Conservation (phyloP, 2,888 invertebrate species). For the Pandemis corylana region DNA sequence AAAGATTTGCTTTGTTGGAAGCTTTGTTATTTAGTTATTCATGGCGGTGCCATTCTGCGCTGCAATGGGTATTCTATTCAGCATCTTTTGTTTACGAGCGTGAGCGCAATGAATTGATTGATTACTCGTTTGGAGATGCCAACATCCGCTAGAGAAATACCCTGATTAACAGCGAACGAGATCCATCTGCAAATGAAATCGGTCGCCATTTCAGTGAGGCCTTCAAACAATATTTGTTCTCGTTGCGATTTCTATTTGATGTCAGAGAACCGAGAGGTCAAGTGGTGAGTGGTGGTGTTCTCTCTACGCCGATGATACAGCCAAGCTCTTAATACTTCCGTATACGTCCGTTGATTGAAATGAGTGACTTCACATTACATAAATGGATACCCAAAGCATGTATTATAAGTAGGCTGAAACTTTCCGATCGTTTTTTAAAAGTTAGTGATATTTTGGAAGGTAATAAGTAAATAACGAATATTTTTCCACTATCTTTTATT, state of each 20-base stretch:
- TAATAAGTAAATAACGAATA: too few species aligned
- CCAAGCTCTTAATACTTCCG: slow-evolving; percentile 53
- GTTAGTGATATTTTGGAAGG: too few species aligned
- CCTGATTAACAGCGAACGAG: slow-evolving; percentile 58
- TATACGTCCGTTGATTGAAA: slow-evolving; percentile 48
- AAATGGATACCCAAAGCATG: not conserved
- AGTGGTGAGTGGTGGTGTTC: slow-evolving; percentile 43
- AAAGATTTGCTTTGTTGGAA: slow-evolving; percentile 24
- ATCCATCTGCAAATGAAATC: slow-evolving; percentile 48
- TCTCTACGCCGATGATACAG: slow-evolving; percentile 51
- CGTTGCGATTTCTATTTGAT: slow-evolving; percentile 31
- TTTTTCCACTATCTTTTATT: too few species aligned
- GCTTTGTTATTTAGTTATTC: slow-evolving; percentile 19
- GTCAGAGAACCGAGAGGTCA: slow-evolving; percentile 37
- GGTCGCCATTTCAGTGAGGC: slow-evolving; percentile 49
- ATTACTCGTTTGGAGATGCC: slow-evolving; percentile 54
- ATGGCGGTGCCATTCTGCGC: slow-evolving; percentile 14
- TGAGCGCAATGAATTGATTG: slow-evolving; percentile 50
- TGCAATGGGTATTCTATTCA: slow-evolving; percentile 27
- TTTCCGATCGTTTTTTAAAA: too few species aligned
- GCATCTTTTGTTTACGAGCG: slow-evolving; percentile 22
- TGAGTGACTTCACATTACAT: slow-evolving; percentile 8
- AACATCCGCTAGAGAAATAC: slow-evolving; percentile 58
- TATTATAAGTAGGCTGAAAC: not conserved
- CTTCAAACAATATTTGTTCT: slow-evolving; percentile 50